Base-by-base conservation (phyloP, 1,140 invertebrate species). In the Drosophila kanapiae region DNA sequence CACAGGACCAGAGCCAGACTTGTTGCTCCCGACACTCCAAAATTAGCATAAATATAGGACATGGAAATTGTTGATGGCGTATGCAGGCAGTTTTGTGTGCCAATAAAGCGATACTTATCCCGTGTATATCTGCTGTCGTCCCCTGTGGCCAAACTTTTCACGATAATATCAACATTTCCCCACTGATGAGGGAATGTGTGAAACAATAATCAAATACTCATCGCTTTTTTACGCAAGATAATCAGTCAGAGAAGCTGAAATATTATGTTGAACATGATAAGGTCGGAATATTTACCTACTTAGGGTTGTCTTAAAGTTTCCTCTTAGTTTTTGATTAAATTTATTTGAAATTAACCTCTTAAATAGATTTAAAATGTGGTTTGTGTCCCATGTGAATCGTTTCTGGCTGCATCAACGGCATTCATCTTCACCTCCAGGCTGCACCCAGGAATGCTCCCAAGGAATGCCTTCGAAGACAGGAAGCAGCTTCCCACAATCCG, bases 21-120 rank as follows among this genome's bases (percentile, higher is more conserved):
- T 56, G 53, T 56, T 56, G 53, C 53, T 56, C 5, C 9, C 14
- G 49, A 31, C 14, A 0, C 49, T 11, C 29, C 10, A 10, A 56
- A 56, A 56, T 56, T 56, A 56, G 53, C 53, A 56, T 56, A 56
- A 38, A 56, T 56, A 56, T 56, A 38, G 53, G 35, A 56, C 18
- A 56, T 54, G 53, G 33, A 54, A 38, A 54, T 56, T 56, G 53
- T 38, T 54, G 53, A 38, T 56, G 53, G 35, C 53, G 3, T 35
- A 56, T 56, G 53, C 53, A 56, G 16, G 53, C 53, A 38, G 35
- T 27, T 56, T 56, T 56, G 53, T 56, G 53, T 56, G 35, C 13
- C 3, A 38, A 56, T 56, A 56, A 56, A 38, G 35, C 35, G 35
- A 56, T 27, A 38, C 53, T 56, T 56, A 56, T 56, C 18, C 35